Evolutionary conservation across 2,797 vertebrate genomes (phyloP), one percentile per base, ranked within the genome.

Genomic region (Mergus octosetaceus): DNA sequence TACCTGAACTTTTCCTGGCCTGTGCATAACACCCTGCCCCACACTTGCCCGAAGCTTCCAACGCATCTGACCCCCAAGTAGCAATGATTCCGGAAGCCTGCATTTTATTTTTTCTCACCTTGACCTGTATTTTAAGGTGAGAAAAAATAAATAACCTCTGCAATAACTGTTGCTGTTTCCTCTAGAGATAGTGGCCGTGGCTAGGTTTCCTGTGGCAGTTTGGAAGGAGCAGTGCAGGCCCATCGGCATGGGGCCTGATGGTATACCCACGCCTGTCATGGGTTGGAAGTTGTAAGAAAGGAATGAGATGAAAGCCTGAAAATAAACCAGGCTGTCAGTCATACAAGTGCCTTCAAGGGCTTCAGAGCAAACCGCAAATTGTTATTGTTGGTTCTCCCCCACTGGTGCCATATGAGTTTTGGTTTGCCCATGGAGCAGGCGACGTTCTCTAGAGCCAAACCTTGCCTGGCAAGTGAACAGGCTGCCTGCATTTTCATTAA

Each of bases 1-100:
- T 11, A 57, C 45, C 34, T 73, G 24, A 27, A 27, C 21, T 68
- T 57, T 47, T 32, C n/a, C 68, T 66, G 36, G 30, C 21, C 54
- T 0, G 0, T 22, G 16, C 19, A 38, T 4, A 8, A 6, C 25
- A 28, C 13, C 22, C 45, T 58, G 41, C 3, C 1, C 13, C 65
- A 64, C 1, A 24, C 21, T 19, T 30, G 34, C 57, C 20, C 47
- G 62, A 70, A 79, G 60, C 56, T 87, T 30, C 60, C 69, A 58
- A 60, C 24, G 76, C 20, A 71, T 74, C 69, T 68, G 51, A 28
- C 30, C 39, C 38, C 66, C 0, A 3, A 54, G 43, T n/a, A 87
- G 25, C 25, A 36, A 24, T 0, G 0, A 19, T 2, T 69, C 56
- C 8, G 9, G 43, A 45, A 79, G n/a, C 27, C 64, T 87, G 51